Conservation (phyloP, 2,888 invertebrate species). For the Rhingia campestris region DNA sequence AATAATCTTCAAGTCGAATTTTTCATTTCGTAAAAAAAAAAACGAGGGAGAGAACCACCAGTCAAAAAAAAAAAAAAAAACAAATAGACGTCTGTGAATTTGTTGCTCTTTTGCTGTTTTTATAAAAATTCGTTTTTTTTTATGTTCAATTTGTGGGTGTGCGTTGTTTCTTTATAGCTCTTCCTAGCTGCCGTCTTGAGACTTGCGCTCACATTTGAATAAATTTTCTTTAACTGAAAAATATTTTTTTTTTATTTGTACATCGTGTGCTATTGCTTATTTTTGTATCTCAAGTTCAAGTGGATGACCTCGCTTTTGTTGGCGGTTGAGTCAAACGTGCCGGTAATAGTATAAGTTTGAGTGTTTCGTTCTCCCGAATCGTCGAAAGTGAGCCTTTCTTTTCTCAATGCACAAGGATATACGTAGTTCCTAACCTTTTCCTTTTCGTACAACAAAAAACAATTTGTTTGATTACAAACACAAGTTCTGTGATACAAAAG, state of each 20-base stretch:
- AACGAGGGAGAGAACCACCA: constrained; percentile 41
- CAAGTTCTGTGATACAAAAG: constrained; percentile 53
- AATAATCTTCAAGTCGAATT: constrained; percentile 54
- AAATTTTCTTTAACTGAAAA: constrained; percentile 54
- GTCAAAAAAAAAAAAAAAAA: constrained; percentile 2
- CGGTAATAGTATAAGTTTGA: constrained; percentile 34
- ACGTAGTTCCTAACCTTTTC: constrained; percentile 60
- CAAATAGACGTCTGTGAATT: constrained; percentile 41
- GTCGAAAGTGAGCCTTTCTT: constrained; percentile 9
- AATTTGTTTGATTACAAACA: constrained; percentile 9
- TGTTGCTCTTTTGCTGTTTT: constrained; percentile 47
- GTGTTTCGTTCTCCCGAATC: constrained; percentile 18
- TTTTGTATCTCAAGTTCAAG: constrained; percentile 77
- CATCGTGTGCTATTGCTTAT: constrained; percentile 49
- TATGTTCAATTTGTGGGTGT: constrained; percentile 4
- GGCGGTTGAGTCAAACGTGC: constrained; percentile 45
- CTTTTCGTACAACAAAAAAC: constrained; percentile 1
- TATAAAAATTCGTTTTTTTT: constrained; percentile 55
- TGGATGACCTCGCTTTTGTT: constrained; percentile 74
- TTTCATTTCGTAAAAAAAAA: constrained; percentile 25
- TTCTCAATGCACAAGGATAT: constrained; percentile 1
- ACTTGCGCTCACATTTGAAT: constrained; percentile 37
- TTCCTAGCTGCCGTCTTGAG: constrained; percentile 3
- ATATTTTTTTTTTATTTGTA: constrained; percentile 23
- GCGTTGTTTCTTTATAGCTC: constrained; percentile 19